Percentiles rank a stretch among this genome's conserved stretches.
Evolutionary conservation across 2,797 vertebrate species (phyloP).

Genomic region (Rhinogobio ventralis): DNA sequence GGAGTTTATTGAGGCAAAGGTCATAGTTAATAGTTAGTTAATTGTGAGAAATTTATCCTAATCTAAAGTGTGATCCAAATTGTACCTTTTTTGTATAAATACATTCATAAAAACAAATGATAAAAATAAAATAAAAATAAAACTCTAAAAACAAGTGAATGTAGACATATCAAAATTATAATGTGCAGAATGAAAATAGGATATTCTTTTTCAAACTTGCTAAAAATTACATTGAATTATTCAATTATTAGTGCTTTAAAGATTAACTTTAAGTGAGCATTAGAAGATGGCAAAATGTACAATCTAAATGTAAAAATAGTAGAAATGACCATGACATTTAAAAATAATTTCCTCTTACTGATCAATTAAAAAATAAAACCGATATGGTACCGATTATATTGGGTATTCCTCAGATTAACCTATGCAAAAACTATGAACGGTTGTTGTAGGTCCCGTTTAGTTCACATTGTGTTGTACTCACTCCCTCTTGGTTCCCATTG

Average conservation of each 20-base stretch:
- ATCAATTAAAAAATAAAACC: neutral
- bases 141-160: too few species aligned
- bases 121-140: neutral
- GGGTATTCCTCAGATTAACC: neutral
- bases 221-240: neutral
- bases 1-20: too few species aligned
- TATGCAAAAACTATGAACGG: neutral
- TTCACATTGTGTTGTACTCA: constrained; percentile 66
- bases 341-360: neutral
- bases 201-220: neutral
- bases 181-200: too few species aligned
- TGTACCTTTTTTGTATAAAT: too few species aligned
- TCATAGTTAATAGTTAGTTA: too few species aligned
- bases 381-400: neutral
- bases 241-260: neutral
- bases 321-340: neutral
- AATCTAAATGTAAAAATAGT: neutral
- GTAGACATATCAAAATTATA: too few species aligned
- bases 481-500: constrained; percentile 80
- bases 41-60: too few species aligned
- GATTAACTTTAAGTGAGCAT: neutral
- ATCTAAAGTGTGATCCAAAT: too few species aligned
- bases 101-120: neutral
- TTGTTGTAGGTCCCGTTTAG: neutral
- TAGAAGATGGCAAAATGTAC: too few species aligned